Evolutionary conservation across 2,888 invertebrate genomes (phyloP).

Genomic region (Heliothis peltigera): DNA sequence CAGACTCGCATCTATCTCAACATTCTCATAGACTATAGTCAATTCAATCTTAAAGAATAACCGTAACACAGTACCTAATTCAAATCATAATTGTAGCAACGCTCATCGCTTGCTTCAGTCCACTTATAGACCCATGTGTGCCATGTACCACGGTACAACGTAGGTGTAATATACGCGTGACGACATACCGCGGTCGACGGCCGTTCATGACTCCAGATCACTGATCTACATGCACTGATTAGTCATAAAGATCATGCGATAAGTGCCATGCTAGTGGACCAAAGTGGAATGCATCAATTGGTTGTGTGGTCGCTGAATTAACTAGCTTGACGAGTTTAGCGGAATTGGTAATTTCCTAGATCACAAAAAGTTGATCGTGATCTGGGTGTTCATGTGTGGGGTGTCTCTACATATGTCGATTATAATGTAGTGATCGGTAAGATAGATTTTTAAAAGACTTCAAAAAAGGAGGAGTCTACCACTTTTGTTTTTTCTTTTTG

Average conservation of each 20-base stretch:
- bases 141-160: slow-evolving; percentile 7
- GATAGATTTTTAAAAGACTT: no score
- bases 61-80: no score
- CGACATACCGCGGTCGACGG: slow-evolving; percentile 56
- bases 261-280: slow-evolving; percentile 16
- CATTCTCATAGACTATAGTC: no score
- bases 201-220: slow-evolving; percentile 57
- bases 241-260: slow-evolving; percentile 38
- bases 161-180: slow-evolving; percentile 53
- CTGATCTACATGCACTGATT: slow-evolving; percentile 57
- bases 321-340: not conserved
- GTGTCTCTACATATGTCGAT: not conserved
- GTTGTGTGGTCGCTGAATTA: slow-evolving; percentile 1
- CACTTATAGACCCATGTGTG: slow-evolving; percentile 19
- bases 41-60: no score
- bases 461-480: no score
- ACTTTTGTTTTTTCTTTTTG: no score
- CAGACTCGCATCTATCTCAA: no score
- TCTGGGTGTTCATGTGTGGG: not conserved
- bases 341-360: not conserved
- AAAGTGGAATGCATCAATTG: slow-evolving; percentile 23
- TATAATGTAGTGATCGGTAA: no score
- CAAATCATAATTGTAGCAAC: not conserved
- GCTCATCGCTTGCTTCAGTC: slow-evolving; percentile 21
- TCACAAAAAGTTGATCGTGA: not conserved